phyloP scores from a whole-genome alignment of 2,888 invertebrate genomes.

The Colostygia pectinataria region DNA sequence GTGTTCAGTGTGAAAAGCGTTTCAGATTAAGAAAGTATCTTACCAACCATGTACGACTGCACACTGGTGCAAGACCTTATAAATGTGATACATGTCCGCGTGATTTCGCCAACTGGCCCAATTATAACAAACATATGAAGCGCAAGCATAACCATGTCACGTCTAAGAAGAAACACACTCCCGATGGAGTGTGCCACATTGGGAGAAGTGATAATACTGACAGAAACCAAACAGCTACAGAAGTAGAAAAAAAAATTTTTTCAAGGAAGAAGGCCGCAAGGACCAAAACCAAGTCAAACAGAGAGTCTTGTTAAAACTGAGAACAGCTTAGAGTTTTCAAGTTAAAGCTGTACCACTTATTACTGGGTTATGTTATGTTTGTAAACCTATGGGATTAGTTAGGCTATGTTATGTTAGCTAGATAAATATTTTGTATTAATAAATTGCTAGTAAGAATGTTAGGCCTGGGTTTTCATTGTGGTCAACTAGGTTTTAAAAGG shows the following conservation, averaged over 20 bases:
- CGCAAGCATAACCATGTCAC: conserved; percentile 84
- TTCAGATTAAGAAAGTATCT: conserved; percentile 67
- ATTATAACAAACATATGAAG: conserved; percentile 91
- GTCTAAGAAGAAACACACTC: conserved; percentile 61
- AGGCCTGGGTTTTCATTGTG: too few relatives aligned
- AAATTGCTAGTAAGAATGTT: too few relatives aligned
- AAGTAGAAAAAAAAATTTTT: conserved; percentile 59
- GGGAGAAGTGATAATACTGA: conserved; percentile 47
- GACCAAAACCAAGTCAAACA: conserved; percentile 21
- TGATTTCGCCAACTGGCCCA: conserved; percentile 89
- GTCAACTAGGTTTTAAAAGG: too few relatives aligned
- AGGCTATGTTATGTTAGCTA: too few relatives aligned
- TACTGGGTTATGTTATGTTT: too few relatives aligned
- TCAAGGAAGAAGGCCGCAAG: conserved; percentile 35
- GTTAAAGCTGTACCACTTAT: too few relatives aligned
- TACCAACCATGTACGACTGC: conserved; percentile 83
- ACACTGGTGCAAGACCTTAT: conserved; percentile 87
- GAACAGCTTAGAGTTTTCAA: neutral
- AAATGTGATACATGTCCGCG: conserved; percentile 85
- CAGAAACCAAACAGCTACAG: conserved; percentile 46
- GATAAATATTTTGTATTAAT: too few relatives aligned
- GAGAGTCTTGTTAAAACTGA: conserved; percentile 11
- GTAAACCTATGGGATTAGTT: too few relatives aligned
- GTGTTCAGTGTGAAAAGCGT: conserved; percentile 86
- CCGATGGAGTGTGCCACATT: conserved; percentile 61